Conservation (phyloP, 2,888 invertebrate genomes). For the Spodoptera littoralis region DNA sequence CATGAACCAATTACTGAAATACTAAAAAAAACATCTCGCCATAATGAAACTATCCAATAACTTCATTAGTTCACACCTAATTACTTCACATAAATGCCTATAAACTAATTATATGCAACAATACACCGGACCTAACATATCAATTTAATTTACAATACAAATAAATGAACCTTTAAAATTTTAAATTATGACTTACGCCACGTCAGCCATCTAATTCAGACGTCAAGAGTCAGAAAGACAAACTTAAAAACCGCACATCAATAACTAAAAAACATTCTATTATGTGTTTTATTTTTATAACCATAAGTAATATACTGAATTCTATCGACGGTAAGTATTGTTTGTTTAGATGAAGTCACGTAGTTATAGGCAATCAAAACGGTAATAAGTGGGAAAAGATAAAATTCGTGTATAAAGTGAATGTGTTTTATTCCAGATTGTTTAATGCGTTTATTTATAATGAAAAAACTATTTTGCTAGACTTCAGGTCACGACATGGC, state of each 20-base stretch:
- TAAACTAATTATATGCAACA: conserved; percentile 56
- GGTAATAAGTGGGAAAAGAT: conserved; percentile 54
- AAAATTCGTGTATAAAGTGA: conserved; percentile 46
- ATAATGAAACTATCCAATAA: conserved; percentile 24
- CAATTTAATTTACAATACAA: conserved; percentile 55
- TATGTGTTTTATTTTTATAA: conserved; percentile 43
- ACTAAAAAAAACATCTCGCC: background rate
- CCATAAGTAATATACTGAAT: conserved; percentile 36
- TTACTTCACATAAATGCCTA: conserved; percentile 35
- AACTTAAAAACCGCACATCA: conserved; percentile 23
- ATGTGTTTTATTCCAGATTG: conserved; percentile 32
- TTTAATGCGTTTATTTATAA: conserved; percentile 20
- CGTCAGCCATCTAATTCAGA: conserved; percentile 51
- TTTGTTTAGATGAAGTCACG: conserved; percentile 49
- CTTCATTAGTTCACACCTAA: conserved; percentile 35
- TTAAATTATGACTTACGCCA: conserved; percentile 28
- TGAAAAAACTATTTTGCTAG: conserved; percentile 35
- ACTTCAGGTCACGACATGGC: conserved; percentile 45
- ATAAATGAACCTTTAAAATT: conserved; percentile 37
- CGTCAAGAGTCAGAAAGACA: conserved; percentile 54
- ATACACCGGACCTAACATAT: conserved; percentile 55
- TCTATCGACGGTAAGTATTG: conserved; percentile 34
- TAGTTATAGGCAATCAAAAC: conserved; percentile 54
- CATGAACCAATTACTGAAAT: conserved; percentile 17
- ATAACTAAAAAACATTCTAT: conserved; percentile 14